phyloP scores from a whole-genome alignment of 2,797 vertebrate species.

The Cirrhinus mrigala region DNA sequence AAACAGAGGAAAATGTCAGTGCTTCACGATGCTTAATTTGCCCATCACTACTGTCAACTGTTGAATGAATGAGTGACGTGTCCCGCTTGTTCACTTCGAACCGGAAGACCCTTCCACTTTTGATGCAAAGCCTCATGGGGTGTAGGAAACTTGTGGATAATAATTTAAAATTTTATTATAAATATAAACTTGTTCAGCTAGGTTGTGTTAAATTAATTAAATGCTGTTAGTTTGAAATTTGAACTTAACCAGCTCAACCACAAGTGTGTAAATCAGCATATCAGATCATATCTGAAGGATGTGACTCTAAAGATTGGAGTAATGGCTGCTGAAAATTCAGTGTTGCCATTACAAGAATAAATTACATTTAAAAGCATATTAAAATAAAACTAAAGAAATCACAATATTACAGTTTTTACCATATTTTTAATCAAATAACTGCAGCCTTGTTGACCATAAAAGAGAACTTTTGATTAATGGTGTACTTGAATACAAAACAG shows the following conservation, averaged over 20 bases:
- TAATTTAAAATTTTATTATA: no score
- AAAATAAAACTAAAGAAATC: not conserved
- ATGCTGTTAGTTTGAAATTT: not conserved
- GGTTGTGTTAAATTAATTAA: not conserved
- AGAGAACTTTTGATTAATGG: not conserved
- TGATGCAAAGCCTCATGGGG: no score
- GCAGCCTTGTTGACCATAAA: not conserved
- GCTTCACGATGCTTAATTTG: no score
- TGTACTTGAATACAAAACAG: no score
- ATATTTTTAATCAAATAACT: not conserved
- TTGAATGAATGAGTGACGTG: no score
- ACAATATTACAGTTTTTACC: not conserved
- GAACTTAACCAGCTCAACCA: not conserved
- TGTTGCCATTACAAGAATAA: not conserved
- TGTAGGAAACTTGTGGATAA: no score
- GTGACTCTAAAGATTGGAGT: not conserved
- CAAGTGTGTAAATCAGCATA: not conserved
- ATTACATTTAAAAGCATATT: not conserved
- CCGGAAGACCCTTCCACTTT: no score
- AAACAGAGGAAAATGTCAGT: no score
- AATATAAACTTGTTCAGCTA: not conserved
- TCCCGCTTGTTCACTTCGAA: no score
- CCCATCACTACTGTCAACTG: no score
- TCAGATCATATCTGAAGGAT: not conserved
- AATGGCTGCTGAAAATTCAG: not conserved